Conservation (phyloP, 2,888 invertebrate genomes). For the Pandemis cinnamomeana region DNA sequence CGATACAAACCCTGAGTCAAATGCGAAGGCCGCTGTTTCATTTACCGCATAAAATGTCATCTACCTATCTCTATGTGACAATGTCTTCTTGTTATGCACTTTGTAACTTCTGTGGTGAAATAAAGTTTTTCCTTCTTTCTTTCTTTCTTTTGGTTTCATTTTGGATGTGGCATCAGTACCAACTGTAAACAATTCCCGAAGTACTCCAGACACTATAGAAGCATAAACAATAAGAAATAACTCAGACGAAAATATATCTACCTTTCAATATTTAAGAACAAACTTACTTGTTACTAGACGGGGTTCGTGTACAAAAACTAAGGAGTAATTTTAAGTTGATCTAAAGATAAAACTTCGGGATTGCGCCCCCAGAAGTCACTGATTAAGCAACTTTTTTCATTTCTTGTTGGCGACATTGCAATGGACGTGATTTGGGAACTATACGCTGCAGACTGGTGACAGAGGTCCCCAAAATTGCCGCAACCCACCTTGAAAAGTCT, state of each 20-base stretch:
- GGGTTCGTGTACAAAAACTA: slow-evolving; percentile 44
- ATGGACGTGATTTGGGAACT: slow-evolving; percentile 52
- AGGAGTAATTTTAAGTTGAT: slow-evolving; percentile 50
- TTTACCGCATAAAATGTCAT: too few relatives aligned
- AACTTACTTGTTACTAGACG: background rate
- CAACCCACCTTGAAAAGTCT: slow-evolving; percentile 27
- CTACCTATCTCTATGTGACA: too few relatives aligned
- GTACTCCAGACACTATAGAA: background rate
- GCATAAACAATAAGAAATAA: background rate
- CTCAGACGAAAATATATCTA: background rate
- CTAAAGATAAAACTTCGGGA: slow-evolving; percentile 52
- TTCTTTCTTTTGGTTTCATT: too few relatives aligned
- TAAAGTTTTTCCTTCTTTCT: too few relatives aligned
- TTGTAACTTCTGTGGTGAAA: too few relatives aligned
- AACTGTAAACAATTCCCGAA: background rate
- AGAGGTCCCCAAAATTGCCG: slow-evolving; percentile 10
- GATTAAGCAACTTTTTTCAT: slow-evolving; percentile 71
- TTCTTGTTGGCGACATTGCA: slow-evolving; percentile 58
- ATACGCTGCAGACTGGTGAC: slow-evolving; percentile 26
- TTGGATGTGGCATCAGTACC: too few relatives aligned
- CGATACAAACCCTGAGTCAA: too few relatives aligned
- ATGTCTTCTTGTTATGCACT: too few relatives aligned
- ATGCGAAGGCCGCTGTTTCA: too few relatives aligned
- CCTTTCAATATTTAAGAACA: background rate
- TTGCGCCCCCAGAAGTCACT: slow-evolving; percentile 59